Evolutionary conservation across 2,113 vertebrate genomes (phyloP).

Genomic region (Muntiacus reevesi): DNA sequence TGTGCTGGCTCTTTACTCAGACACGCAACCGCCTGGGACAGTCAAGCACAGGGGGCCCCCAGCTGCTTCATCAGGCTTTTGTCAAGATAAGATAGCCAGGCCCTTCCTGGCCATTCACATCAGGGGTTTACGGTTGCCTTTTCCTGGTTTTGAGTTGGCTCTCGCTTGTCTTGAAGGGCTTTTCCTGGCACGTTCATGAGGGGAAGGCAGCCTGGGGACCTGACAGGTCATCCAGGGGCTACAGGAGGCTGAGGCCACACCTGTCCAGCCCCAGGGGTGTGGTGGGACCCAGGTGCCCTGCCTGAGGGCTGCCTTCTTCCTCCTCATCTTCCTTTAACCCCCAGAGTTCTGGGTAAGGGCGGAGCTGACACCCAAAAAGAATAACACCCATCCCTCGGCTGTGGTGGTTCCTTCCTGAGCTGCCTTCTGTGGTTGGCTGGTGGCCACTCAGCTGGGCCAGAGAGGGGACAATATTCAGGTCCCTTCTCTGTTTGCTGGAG

Average conservation of each 20-base stretch:
- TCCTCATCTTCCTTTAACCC: background rate
- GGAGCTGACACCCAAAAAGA: background rate
- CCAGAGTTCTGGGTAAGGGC: background rate
- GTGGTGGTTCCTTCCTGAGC: background rate
- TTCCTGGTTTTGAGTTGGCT: background rate
- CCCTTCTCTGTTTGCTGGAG: background rate
- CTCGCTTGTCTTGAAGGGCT: background rate
- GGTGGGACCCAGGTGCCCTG: background rate
- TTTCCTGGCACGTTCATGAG: background rate
- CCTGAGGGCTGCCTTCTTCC: background rate
- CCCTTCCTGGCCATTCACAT: background rate
- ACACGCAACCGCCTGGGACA: background rate
- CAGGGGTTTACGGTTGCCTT: background rate
- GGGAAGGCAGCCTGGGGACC: background rate
- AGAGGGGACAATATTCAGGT: background rate
- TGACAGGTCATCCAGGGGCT: background rate
- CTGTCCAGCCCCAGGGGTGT: accelerated
- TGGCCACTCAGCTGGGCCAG: background rate
- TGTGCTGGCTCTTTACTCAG: background rate
- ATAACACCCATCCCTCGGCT: background rate
- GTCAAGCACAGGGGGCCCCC: background rate
- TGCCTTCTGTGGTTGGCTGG: background rate
- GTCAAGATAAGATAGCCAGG: background rate
- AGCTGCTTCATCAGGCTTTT: background rate
- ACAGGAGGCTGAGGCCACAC: background rate